Percentiles rank a stretch among this genome's conserved stretches.
phyloP scores from a whole-genome alignment of 2,113 vertebrate species.

The Dipodomys ordii region DNA sequence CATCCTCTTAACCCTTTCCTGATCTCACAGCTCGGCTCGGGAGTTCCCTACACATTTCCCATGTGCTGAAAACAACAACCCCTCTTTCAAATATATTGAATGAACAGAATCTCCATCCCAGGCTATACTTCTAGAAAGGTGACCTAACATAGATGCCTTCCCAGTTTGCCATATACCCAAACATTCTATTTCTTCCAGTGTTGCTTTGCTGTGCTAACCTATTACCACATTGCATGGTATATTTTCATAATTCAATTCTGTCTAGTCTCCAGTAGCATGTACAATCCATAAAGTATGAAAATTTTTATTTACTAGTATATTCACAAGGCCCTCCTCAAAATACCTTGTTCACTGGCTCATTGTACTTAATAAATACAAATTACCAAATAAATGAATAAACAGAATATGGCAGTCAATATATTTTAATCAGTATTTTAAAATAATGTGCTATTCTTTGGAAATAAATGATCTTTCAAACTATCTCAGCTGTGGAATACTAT shows the following conservation, averaged over 20 bases:
- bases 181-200: background rate
- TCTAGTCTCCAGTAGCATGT: background rate
- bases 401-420: background rate
- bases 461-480: background rate
- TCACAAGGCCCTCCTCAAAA: background rate
- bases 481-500: background rate
- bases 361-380: background rate
- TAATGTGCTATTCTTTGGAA: background rate
- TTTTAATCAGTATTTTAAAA: conserved; percentile 4
- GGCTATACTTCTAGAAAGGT: background rate
- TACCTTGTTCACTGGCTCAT: background rate
- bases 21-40: too few species aligned
- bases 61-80: background rate
- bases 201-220: background rate
- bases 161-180: background rate
- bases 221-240: background rate
- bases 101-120: background rate
- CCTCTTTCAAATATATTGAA: background rate
- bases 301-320: background rate
- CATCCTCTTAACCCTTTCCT: too few species aligned
- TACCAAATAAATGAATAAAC: background rate
- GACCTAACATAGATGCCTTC: background rate
- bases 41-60: too few species aligned
- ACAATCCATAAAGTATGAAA: background rate
- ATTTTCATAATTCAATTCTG: background rate